Base-by-base conservation (phyloP, 2,113 vertebrate genomes). In the Eulemur macaco region DNA sequence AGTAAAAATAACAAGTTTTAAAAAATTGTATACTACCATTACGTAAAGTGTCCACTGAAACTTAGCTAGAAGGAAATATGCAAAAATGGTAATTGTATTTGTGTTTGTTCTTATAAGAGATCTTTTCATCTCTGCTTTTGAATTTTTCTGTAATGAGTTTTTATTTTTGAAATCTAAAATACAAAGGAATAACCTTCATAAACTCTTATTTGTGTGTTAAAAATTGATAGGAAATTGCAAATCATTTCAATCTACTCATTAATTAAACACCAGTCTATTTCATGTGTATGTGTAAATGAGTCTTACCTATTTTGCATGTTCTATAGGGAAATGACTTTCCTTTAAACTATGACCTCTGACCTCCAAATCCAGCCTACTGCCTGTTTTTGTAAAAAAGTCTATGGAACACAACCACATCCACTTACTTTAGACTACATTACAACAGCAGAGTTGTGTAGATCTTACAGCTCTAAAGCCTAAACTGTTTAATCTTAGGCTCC, bases 81-180 rank as follows among this genome's bases (percentile, higher is more conserved):
- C 37, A 31, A 60, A 58, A 45, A 69, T 18, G 6, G 18, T n/a
- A 17, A 69, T 56, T 68, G 3, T 71, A 52, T 73, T 63, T 89
- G 50, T 66, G 10, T 81, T 76, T 89, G 4, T 10, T 52, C 17
- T 92, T 50, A 82, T 9, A 18, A 86, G 89, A 93, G 20, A 20
- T 69, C 7, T 74, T 66, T 10, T 83, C 31, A n/a, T 66, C 25
- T 84, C 60, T 47, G 54, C 25, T 69, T 96, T 52, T 54, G 17
- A 68, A 45, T 58, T 84, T 82, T 90, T 77, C 23, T 86, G 29
- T 60, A 68, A 50, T 29, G 52, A 27, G 39, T 10, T 92, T 89
- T 89, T 58, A 82, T 27, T 91, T 95, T 96, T 60, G 10, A 45
- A 82, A 74, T 89, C 82, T 47, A 77, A 93, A 89, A 68, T 60